Evolutionary conservation across 2,113 vertebrate species (phyloP).

Genomic region (Petaurus breviceps): DNA sequence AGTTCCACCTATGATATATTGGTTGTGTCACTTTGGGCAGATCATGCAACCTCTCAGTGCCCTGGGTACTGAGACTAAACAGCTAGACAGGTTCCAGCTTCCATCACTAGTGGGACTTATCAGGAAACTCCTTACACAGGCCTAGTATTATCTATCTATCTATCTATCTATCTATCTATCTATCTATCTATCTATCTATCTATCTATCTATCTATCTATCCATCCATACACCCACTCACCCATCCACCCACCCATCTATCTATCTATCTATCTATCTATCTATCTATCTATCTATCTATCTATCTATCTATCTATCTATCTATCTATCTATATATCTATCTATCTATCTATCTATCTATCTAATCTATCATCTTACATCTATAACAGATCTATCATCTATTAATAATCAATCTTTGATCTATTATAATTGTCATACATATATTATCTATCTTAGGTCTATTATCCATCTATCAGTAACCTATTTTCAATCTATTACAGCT

Average conservation of each 20-base stretch:
- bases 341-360: too few relatives aligned
- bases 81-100: background rate
- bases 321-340: too few relatives aligned
- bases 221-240: too few relatives aligned
- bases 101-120: background rate
- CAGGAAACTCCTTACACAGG: background rate
- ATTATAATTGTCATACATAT: too few relatives aligned
- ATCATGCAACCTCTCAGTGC: background rate
- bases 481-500: background rate
- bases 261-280: too few relatives aligned
- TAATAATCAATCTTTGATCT: too few relatives aligned
- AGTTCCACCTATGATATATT: background rate
- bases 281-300: background rate
- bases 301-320: too few relatives aligned
- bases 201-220: too few relatives aligned
- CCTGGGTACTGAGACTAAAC: background rate
- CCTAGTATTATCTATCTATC: background rate
- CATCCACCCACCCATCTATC: too few relatives aligned
- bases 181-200: too few relatives aligned
- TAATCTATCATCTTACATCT: background rate
- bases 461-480: background rate
- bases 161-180: too few relatives aligned
- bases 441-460: too few relatives aligned
- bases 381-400: background rate
- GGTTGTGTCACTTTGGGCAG: background rate